Evolutionary conservation across 1,140 invertebrate genomes (phyloP), one percentile per base, ranked within the genome.

Genomic region (Mercenaria mercenaria): DNA sequence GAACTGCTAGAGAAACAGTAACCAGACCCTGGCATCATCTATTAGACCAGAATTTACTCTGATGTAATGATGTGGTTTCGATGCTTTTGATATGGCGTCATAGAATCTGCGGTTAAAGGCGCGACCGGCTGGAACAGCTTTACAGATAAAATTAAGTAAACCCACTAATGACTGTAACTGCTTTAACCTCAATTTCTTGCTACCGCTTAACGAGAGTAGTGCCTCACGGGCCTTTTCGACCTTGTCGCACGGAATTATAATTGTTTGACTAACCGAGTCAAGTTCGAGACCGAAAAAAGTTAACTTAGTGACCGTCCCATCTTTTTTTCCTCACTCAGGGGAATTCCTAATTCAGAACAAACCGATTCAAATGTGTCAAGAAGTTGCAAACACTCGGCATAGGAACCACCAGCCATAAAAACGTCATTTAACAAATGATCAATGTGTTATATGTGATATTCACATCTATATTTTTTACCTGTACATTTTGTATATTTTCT

Each of bases 351-450:
- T 3, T 72, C 34, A 23, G 34, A 3, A 72, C 67, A 72, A 20
- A 72, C n/a, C 0, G 10, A 20, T 72, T 72, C 34, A 41, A 72
- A 72, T 4, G 10, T 39, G 10, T 72, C 11, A 4, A 72, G 18
- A 1, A 64, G 15, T 29, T 11, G 26, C 15, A n/a, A 64, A 29
- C 23, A 64, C 15, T 64, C 26, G 6, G 1, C n/a, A n/a, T 39
- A 39, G 20, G 67, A 72, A 72, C 1, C 10, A 1, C 34, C 67
- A 39, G 67, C 67, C 37, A 72, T 72, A n/a, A 72, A 72, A n/a
- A 72, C 47, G 18, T 76, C 72, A 32, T 76, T 41, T 29, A 76
- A 32, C 13, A 50, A 76, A 50, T 76, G 72, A 18, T 76, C 43
- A 3, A 50, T 11, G 15, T 47, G 6, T 47, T 47, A n/a, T n/a